These are phyloP conservation scores for Todiramphus chloris DNA, from an alignment of 2,113 vertebrate genomes.

Conservation along the genomic window DNA sequence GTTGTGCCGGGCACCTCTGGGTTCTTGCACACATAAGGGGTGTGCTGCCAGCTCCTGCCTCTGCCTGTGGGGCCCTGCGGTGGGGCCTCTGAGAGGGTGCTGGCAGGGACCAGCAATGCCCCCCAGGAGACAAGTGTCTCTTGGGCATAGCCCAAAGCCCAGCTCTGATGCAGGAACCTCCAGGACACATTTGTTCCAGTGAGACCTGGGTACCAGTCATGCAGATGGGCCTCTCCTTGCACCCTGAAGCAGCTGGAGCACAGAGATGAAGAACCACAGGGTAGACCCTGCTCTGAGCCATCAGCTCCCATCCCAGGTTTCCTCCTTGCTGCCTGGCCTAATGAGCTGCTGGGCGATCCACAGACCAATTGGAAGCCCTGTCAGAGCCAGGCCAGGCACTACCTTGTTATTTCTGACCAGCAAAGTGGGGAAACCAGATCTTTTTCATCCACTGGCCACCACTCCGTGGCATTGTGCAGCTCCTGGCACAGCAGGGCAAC, in stretches of 20 bases:
- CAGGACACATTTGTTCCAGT: neutral
- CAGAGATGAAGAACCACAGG: neutral
- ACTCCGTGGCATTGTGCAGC: neutral
- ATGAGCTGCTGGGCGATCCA: neutral
- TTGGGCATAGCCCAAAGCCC: neutral
- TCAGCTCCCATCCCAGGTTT: neutral
- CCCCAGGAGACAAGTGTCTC: rapidly evolving
- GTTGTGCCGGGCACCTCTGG: neutral
- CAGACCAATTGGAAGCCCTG: neutral
- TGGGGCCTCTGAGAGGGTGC: rapidly evolving
- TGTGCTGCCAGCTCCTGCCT: neutral
- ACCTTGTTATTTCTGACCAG: constrained; percentile 30
- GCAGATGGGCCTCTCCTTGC: neutral
- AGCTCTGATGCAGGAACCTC: neutral
- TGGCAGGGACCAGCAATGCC: neutral
- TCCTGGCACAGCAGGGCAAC: neutral
- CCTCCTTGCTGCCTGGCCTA: neutral
- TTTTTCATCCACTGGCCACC: neutral
- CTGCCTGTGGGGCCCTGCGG: rapidly evolving
- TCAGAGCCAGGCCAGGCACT: neutral
- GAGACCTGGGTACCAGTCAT: neutral
- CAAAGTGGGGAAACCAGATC: neutral
- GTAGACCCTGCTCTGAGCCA: neutral
- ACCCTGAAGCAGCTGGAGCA: neutral
- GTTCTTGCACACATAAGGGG: rapidly evolving